Base-by-base conservation (phyloP, 2,113 vertebrate genomes). In the Zootoca vivipara region DNA sequence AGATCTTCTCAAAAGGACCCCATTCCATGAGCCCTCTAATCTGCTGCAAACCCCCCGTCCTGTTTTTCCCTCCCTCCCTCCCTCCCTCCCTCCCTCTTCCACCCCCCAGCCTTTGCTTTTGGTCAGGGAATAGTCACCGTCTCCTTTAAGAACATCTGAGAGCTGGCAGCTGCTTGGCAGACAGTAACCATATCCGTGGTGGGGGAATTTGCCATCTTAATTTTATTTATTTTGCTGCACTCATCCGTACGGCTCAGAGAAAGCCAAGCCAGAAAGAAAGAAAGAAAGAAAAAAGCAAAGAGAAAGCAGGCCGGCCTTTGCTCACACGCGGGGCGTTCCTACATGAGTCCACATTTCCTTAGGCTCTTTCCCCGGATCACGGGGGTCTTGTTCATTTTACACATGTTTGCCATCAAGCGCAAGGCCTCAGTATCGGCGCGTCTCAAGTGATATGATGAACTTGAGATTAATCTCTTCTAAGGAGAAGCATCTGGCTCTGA, bases 401-500 rank as follows among this genome's bases (percentile, higher is more conserved):
- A 89, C 2, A 0, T 92, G 90, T 93, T 94, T 94, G 92, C 83
- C 83, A 90, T 33, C 1, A 9, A 62, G 88, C 72, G 38, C 28
- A 18, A 0, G 46, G 67, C 8, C 82, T 93, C 0, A 0, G 24
- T 70, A 35, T 93, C 0, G 0, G 89, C 0, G 1, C 9, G 46
- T 92, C 89, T 94, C 88, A 62, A 89, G 93, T 26, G 89, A 90
- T 93, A 75, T 6, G 77, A 92, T 46, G 91, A 95, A 89, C 92
- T 94, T 78, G 92, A 94, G 92, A 93, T 93, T 93, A 94, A 95
- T 95, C 92, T 96, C 89, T 91, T 92, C 92, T 91, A 95, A 94
- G 86, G 91, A 94, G 93, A 94, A 93, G 94, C 95, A 96, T 93
- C 95, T 97, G 96, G 95, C 87, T 91, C 87, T 87, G 83, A 93